A percentile compares a stretch with the other conserved stretches of the same genome.
phyloP scores from a whole-genome alignment of 2,113 vertebrate species.

The Mus spicilegus region DNA sequence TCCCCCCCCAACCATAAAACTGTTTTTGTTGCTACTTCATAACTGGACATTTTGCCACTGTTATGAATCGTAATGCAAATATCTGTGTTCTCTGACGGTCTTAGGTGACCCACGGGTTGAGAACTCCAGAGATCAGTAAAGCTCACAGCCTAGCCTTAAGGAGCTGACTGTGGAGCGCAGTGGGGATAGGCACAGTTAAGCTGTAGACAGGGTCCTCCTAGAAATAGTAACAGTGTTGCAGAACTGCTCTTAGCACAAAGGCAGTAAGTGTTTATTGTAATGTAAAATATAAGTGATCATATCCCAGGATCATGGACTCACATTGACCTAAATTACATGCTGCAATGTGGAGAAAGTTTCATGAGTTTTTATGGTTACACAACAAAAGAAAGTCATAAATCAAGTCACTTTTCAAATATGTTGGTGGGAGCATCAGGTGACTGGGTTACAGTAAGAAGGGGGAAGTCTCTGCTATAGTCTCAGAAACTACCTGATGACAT shows the following conservation, averaged over 20 bases:
- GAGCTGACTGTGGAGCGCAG: neutral
- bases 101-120: neutral
- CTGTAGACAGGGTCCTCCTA: neutral
- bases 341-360: neutral
- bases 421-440: neutral
- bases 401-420: neutral
- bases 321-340: neutral
- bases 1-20: neutral
- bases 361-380: neutral
- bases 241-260: neutral
- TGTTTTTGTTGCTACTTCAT: neutral
- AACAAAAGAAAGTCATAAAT: neutral
- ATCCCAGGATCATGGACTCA: neutral
- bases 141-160: neutral
- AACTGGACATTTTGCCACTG: neutral
- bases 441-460: neutral
- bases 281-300: too few species aligned
- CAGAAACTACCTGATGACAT: neutral
- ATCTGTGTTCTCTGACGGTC: neutral
- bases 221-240: too few species aligned
- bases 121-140: neutral
- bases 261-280: too few species aligned
- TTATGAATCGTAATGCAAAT: neutral
- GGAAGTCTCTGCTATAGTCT: neutral
- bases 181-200: neutral